phyloP scores from a whole-genome alignment of 2,113 vertebrate species.

The Spea bombifrons region DNA sequence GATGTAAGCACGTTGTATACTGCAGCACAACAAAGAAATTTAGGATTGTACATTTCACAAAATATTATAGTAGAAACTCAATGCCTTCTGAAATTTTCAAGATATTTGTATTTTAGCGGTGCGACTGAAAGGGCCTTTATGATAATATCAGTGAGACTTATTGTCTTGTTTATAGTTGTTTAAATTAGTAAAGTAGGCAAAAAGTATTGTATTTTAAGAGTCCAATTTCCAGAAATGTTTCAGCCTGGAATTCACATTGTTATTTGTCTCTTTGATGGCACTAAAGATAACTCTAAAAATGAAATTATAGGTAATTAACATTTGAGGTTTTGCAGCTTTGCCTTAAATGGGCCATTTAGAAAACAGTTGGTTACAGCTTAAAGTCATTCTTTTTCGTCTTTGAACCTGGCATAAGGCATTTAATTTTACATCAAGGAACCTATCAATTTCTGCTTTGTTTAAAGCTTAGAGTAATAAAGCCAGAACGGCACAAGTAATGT shows the following conservation, averaged over 20 bases:
- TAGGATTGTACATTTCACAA: too few species aligned
- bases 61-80: too few species aligned
- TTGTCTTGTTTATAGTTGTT: too few species aligned
- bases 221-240: too few species aligned
- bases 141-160: too few species aligned
- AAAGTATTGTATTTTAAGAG: too few species aligned
- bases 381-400: conserved; percentile 1
- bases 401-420: conserved; percentile 23
- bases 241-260: neutral
- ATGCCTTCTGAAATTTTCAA: too few species aligned
- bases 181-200: too few species aligned
- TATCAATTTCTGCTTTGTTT: conserved; percentile 17
- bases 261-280: conserved; percentile 6
- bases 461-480: conserved; percentile 3
- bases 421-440: conserved; percentile 13
- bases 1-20: neutral
- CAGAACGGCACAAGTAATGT: neutral
- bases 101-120: too few species aligned
- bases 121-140: too few species aligned
- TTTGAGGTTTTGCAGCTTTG: conserved; percentile 24
- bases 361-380: conserved; percentile 37
- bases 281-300: conserved; percentile 1
- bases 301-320: conserved; percentile 31
- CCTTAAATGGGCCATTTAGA: conserved; percentile 27
- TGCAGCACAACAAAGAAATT: too few species aligned